These are phyloP conservation scores for Xylota segnis DNA, from an alignment of 2,888 invertebrate species.

Conservation along the genomic window DNA sequence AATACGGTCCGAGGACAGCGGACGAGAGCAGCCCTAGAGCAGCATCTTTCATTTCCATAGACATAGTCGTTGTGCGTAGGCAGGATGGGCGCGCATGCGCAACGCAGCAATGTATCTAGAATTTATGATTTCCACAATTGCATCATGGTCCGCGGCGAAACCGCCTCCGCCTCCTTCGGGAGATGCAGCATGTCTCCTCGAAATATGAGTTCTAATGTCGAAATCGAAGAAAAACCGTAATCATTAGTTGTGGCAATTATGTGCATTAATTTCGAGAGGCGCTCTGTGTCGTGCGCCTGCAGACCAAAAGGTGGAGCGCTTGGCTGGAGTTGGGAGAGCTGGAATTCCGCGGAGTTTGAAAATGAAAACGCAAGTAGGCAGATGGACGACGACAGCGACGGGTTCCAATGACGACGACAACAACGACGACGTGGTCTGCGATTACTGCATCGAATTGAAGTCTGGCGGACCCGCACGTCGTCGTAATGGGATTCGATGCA, in stretches of 20 bases:
- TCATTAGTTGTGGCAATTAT: conserved; percentile 75
- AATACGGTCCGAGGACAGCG: conserved; percentile 48
- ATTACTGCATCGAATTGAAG: conserved; percentile 23
- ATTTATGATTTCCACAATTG: conserved; percentile 74
- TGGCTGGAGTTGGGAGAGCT: conserved; percentile 39
- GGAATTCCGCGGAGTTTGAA: conserved; percentile 28
- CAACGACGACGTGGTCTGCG: conserved; percentile 11
- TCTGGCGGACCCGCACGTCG: conserved; percentile 6
- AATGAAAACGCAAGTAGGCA: conserved; percentile 70
- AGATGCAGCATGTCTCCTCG: conserved; percentile 22
- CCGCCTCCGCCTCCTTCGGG: conserved; percentile 27
- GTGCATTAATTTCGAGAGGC: conserved; percentile 75
- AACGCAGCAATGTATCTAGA: conserved; percentile 60
- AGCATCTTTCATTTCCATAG: conserved; percentile 40
- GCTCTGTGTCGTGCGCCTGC: conserved; percentile 24
- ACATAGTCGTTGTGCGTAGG: conserved; percentile 61
- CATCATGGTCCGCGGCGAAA: conserved; percentile 46
- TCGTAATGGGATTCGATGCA: conserved; percentile 60
- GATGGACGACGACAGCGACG: conserved; percentile 43
- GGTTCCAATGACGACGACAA: background rate
- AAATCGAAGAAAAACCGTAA: conserved; percentile 66
- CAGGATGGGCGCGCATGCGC: conserved; percentile 18
- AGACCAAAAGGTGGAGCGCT: conserved; percentile 37
- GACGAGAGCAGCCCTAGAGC: conserved; percentile 27
- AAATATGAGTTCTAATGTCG: conserved; percentile 71